Percentiles rank a stretch among this genome's conserved stretches.
Evolutionary conservation across 2,113 vertebrate species (phyloP).

Genomic region (Caracal caracal): DNA sequence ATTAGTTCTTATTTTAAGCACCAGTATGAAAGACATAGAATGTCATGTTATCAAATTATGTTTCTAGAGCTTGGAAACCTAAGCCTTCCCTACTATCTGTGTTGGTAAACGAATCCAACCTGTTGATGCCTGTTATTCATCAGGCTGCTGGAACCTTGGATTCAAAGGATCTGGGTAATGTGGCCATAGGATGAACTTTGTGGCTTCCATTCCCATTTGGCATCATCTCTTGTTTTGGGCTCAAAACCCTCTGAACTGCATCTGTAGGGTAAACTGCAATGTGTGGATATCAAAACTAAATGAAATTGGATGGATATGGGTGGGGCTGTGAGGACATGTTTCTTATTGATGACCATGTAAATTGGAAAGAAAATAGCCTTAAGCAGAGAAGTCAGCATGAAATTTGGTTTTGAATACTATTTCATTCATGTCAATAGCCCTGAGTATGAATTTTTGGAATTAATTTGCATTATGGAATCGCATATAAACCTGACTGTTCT

Average conservation of each 20-base stretch:
- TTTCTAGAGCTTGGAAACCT: background rate
- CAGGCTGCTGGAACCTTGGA: background rate
- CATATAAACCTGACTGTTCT: background rate
- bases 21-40: background rate
- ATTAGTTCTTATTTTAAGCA: background rate
- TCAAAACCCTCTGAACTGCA: background rate
- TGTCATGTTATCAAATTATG: background rate
- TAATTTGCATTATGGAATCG: slow-evolving; percentile 15
- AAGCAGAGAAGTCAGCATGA: background rate
- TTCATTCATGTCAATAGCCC: background rate
- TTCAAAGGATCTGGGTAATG: background rate
- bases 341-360: background rate
- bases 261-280: background rate
- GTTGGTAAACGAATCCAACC: accelerated
- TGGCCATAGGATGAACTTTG: background rate
- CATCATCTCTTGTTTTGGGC: background rate
- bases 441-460: background rate
- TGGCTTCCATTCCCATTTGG: background rate
- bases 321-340: background rate
- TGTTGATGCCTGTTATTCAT: background rate
- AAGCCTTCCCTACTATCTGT: accelerated
- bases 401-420: background rate
- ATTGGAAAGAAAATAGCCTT: background rate
- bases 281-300: background rate
- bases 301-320: background rate